Conservation (phyloP, 2,888 invertebrate genomes). For the Diarsia brunnea region DNA sequence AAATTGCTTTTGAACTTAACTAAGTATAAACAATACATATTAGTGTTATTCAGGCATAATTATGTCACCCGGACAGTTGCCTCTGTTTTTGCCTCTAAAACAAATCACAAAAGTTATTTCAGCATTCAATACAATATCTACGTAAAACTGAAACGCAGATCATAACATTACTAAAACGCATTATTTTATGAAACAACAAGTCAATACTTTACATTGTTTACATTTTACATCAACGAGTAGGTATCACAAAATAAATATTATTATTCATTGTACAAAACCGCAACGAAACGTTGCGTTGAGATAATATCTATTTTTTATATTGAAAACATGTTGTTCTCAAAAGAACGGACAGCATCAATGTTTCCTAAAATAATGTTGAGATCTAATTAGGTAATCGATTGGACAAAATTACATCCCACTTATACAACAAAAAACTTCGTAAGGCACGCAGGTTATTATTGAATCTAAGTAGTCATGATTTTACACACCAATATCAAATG, state of each 20-base stretch:
- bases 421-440: too few species aligned
- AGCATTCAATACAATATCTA: neutral
- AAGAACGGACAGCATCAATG: neutral
- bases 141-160: slow-evolving; percentile 4
- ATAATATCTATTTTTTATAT: slow-evolving; percentile 19
- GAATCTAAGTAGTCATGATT: too few species aligned
- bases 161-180: slow-evolving; percentile 16
- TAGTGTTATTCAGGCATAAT: too few species aligned
- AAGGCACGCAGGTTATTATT: too few species aligned
- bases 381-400: neutral
- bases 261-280: slow-evolving; percentile 48
- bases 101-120: neutral
- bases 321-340: slow-evolving; percentile 43
- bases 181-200: slow-evolving; percentile 38
- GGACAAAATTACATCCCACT: neutral
- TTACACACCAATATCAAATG: neutral
- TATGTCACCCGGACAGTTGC: too few species aligned
- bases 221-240: slow-evolving; percentile 37
- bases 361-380: neutral
- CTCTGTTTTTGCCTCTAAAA: neutral
- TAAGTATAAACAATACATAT: too few species aligned
- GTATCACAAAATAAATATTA: slow-evolving; percentile 31
- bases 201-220: slow-evolving; percentile 37
- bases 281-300: slow-evolving; percentile 21
- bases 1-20: too few species aligned